phyloP scores from a whole-genome alignment of 1,140 invertebrate species.

The Rhopalosiphum padi region DNA sequence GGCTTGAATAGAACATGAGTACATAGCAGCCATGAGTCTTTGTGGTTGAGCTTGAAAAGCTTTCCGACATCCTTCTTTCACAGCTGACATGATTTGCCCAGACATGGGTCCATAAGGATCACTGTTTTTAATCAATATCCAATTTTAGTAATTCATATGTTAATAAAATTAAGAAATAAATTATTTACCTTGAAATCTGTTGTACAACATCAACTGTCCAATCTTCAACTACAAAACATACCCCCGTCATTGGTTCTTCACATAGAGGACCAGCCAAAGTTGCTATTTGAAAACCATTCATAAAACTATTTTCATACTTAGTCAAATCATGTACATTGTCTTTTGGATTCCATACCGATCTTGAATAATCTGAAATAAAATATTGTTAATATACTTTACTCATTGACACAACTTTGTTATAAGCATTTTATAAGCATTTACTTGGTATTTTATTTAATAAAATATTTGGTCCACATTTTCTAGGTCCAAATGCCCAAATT shows the following conservation, averaged over 20 bases:
- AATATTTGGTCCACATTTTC: constrained; percentile 87
- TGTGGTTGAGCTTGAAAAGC: constrained; percentile 90
- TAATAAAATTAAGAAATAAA: not conserved
- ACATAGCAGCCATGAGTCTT: constrained; percentile 95
- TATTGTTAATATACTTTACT: not conserved
- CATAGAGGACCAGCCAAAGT: constrained; percentile 89
- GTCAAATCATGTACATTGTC: constrained; percentile 27
- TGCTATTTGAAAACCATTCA: constrained; percentile 95
- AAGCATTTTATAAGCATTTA: constrained; percentile 18
- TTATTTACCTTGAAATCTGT: constrained; percentile 12
- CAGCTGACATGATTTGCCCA: constrained; percentile 90
- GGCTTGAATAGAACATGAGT: constrained; percentile 90
- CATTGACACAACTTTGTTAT: not conserved
- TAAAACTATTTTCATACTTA: constrained; percentile 71
- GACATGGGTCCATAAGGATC: constrained; percentile 65
- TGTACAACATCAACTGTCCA: constrained; percentile 69
- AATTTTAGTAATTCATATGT: not conserved
- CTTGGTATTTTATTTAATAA: constrained; percentile 76
- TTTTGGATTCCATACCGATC: constrained; percentile 58
- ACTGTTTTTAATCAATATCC: not conserved
- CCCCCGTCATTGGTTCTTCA: constrained; percentile 95
- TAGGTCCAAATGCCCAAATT: constrained; percentile 92
- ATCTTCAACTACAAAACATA: constrained; percentile 87
- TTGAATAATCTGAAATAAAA: constrained; percentile 48
- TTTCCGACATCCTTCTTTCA: constrained; percentile 87